Evolutionary conservation across 2,888 invertebrate species (phyloP).

Genomic region (Eristalis arbustorum): DNA sequence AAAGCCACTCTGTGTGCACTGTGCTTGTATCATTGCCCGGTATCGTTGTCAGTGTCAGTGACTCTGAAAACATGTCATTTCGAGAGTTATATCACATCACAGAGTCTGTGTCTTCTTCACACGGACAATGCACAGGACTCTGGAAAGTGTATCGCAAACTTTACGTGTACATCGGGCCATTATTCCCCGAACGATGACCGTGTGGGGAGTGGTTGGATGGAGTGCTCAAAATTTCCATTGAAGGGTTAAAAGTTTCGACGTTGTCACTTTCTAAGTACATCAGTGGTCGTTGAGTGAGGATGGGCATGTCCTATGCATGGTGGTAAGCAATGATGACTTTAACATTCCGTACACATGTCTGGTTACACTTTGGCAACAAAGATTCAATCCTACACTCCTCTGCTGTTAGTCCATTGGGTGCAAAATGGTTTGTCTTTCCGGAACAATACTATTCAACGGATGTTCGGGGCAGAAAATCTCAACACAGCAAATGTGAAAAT

Average conservation of each 20-base stretch:
- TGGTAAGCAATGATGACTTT: conserved; percentile 62
- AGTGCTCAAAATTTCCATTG: conserved; percentile 52
- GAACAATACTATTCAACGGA: conserved; percentile 47
- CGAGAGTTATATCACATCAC: conserved; percentile 41
- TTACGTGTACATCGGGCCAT: conserved; percentile 51
- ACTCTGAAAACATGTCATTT: conserved; percentile 61
- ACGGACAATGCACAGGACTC: conserved; percentile 31
- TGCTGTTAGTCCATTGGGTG: conserved; percentile 42
- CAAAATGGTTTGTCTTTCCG: conserved; percentile 45
- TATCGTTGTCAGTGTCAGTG: conserved; percentile 57
- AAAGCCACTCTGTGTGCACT: conserved; percentile 37
- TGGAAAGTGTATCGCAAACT: conserved; percentile 53
- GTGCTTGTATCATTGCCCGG: conserved; percentile 17
- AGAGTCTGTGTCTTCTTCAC: not conserved
- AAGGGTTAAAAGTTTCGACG: conserved; percentile 60
- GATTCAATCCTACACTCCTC: conserved; percentile 48
- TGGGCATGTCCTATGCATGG: not conserved
- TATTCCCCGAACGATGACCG: conserved; percentile 38
- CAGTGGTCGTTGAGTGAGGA: not conserved
- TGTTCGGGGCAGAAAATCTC: conserved; percentile 60
- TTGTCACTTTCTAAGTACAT: conserved; percentile 55
- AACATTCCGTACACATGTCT: conserved; percentile 68
- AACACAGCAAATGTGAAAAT: conserved; percentile 66
- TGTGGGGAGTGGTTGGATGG: not conserved
- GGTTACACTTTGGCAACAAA: conserved; percentile 69